phyloP scores from a whole-genome alignment of 2,888 invertebrate genomes.

The Ryuthela nishihirai region DNA sequence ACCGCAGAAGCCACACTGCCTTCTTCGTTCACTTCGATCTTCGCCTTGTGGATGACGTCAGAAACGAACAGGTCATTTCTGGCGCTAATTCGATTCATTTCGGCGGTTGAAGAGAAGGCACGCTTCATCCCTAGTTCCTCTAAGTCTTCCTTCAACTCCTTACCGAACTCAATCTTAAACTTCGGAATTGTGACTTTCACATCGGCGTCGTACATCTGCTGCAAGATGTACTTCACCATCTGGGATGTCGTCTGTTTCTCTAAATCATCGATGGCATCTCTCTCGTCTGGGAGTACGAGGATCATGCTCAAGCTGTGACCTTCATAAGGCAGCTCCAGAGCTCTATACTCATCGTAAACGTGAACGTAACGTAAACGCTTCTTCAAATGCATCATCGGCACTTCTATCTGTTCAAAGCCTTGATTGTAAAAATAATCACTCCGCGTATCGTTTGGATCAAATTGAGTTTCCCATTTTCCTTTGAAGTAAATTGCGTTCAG shows the following conservation, averaged over 20 bases:
- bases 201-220: no score
- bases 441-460: constrained; percentile 45
- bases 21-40: constrained; percentile 41
- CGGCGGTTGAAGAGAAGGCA: constrained; percentile 26
- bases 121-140: constrained; percentile 11
- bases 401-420: neutral
- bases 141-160: constrained; percentile 18
- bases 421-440: neutral
- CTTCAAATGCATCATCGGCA: no score
- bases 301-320: no score
- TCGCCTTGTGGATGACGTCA: constrained; percentile 40
- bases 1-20: constrained; percentile 39
- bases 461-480: constrained; percentile 50
- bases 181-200: constrained; percentile 33
- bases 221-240: neutral
- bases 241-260: neutral
- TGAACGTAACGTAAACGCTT: no score
- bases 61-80: constrained; percentile 25
- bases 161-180: constrained; percentile 23
- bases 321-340: no score
- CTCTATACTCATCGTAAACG: no score
- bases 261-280: no score
- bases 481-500: constrained; percentile 55
- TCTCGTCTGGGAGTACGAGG: no score
- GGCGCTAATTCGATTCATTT: constrained; percentile 36